Evolutionary conservation across 2,113 vertebrate species (phyloP), one percentile per base, ranked within the genome.

Genomic region (Chiloscyllium plagiosum): DNA sequence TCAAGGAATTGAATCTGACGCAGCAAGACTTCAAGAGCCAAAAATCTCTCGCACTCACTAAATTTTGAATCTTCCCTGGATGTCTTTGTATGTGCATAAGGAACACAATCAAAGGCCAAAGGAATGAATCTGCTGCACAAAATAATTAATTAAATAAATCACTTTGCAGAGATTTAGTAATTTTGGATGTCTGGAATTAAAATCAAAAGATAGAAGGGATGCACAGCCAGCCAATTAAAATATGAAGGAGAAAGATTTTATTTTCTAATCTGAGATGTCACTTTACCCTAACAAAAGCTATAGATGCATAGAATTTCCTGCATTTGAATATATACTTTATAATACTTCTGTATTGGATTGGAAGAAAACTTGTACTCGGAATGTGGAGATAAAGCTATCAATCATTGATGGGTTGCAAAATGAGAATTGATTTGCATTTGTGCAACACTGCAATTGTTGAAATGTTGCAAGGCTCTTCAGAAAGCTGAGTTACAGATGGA

Each of bases 1-100:
- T 95, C 68, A 50, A 37, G 94, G 47, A 50, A 70, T 52, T 95
- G 94, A 95, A 50, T 95, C 68, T 95, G 66, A 94, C 70, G 42
- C n/a, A 94, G 93, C 93, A 94, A 69, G 22, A 50, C 37, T 94
- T 70, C 93, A 94, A 26, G 37, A 70, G 92, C 10, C 42, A 42
- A 69, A 70, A 42, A 69, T 0, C 29, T 50, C 37, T 13, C 47
- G 37, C 93, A 42, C n/a, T 68, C 56, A 37, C 61, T 70, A 47
- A 94, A 61, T 69, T 94, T 47, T 95, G 68, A 95, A 72, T 52
- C 42, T 52, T 2, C 68, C 70, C 22, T 52, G 68, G 52, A 33
- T 1, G 13, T n/a, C 93, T 95, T 72, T 52, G 8, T 26, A 50
- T 52, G 50, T 72, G 47, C n/a, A 69, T 69, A 69, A 94, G 47